phyloP scores from a whole-genome alignment of 2,797 vertebrate genomes.

The Margarornis squamiger region DNA sequence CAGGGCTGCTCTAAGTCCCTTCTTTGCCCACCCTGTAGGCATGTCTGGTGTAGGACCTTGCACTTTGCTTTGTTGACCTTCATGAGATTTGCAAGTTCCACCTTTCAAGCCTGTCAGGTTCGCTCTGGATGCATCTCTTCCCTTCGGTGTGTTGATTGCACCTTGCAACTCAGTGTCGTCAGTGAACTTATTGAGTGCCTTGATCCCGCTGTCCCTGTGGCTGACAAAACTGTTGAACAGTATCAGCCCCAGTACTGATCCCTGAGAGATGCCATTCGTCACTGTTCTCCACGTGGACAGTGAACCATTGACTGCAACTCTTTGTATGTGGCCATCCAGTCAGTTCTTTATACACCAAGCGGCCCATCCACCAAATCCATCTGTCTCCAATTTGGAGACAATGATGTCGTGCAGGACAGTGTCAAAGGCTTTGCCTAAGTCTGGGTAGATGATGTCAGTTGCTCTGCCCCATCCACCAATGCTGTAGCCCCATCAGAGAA shows the following conservation, averaged over 20 bases:
- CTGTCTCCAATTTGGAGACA: neutral
- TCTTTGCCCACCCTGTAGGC: neutral
- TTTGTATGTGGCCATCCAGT: neutral
- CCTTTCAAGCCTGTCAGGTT: neutral
- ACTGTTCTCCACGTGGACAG: neutral
- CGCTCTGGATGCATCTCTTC: neutral
- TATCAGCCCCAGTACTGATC: neutral
- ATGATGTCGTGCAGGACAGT: neutral
- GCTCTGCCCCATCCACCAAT: too few species aligned
- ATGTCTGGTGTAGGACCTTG: neutral
- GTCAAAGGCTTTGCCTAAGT: neutral
- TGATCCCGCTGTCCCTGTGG: neutral
- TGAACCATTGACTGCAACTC: neutral
- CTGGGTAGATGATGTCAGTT: too few species aligned
- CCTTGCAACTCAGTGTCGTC: neutral
- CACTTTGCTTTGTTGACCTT: neutral
- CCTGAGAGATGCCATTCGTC: neutral
- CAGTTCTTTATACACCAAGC: neutral
- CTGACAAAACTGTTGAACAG: neutral
- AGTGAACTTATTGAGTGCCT: neutral
- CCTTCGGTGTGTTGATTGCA: neutral
- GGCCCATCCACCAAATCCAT: neutral
- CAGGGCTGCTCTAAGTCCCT: neutral
- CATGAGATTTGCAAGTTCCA: neutral
- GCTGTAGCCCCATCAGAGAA: too few species aligned